Base-by-base conservation (phyloP, 2,797 vertebrate species). In the Pantherophis vulpinus region DNA sequence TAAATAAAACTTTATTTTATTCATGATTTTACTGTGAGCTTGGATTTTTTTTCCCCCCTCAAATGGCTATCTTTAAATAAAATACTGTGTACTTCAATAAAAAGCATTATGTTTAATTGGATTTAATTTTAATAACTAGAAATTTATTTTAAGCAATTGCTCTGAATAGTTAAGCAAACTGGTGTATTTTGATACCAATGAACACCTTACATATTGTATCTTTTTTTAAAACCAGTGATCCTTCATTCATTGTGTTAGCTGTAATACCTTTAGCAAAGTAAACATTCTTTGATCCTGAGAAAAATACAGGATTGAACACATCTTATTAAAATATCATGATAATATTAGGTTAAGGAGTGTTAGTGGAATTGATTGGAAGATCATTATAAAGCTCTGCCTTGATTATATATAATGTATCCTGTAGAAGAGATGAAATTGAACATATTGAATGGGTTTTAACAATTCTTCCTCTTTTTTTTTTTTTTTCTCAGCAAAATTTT, bases 1-100 rank as follows among this genome's bases (percentile, higher is more conserved):
- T 97, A 98, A 98, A 97, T 97, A 98, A 97, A 96, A 89, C 92
- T 97, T 97, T 97, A 95, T 96, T 97, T 97, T 97, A 95, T 97
- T 97, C 93, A 92, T 95, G 55, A 96, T 97, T 96, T 96, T 37
- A 94, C 42, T 91, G 4, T 92, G 74, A 54, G 29, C 89, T 94
- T 93, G 5, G 16, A 3, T 86, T 60, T 12, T 11, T 5, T 11
- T 6, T 79, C 88, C 96, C 95, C 94, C 95, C 94, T 91, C 90
- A 95, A 89, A 94, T 88, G n/a, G 56, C 37, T 96, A 95, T 95
- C 92, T 97, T 97, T 95, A 94, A 96, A 96, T 90, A 95, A 96
- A 96, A 96, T 89, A 93, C 60, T 95, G 94, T 95, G 54, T 88
- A 95, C 95, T 97, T 96, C 94, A 96, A 83, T 96, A 96, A 96